These are phyloP conservation scores for Bagarius yarrelli DNA, from an alignment of 2,113 vertebrate genomes.

Conservation along the genomic window DNA sequence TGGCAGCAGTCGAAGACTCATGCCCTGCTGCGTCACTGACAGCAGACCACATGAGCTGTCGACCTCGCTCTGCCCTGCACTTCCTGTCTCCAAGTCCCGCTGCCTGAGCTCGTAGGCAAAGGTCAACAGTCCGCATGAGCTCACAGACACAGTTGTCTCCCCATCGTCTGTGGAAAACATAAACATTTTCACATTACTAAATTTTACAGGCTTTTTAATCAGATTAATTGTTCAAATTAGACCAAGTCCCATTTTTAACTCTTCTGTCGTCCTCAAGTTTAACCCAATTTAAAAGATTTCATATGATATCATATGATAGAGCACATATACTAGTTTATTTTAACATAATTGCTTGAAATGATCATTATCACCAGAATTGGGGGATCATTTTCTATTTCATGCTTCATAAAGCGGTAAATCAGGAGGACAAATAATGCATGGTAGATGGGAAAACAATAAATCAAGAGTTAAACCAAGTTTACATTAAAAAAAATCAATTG, in stretches of 20 bases:
- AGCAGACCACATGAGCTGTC: constrained; percentile 66
- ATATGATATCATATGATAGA: too few relatives aligned
- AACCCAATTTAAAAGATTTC: too few relatives aligned
- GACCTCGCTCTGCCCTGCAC: constrained; percentile 58
- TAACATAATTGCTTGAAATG: too few relatives aligned
- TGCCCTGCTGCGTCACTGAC: constrained; percentile 57
- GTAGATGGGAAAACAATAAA: too few relatives aligned
- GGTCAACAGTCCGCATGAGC: constrained; percentile 64
- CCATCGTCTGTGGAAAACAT: constrained; percentile 68
- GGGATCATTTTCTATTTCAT: too few relatives aligned
- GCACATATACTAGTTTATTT: too few relatives aligned
- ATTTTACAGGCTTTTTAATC: background rate
- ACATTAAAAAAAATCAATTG: background rate
- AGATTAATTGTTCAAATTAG: background rate
- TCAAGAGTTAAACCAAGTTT: background rate
- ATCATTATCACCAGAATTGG: too few relatives aligned
- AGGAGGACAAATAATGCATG: too few relatives aligned
- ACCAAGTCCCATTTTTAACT: background rate
- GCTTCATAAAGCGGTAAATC: too few relatives aligned
- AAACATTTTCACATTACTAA: constrained; percentile 22
- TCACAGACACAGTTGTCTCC: constrained; percentile 69
- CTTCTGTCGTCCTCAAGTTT: too few relatives aligned
- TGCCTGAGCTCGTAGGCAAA: constrained; percentile 76
- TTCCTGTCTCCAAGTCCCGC: constrained; percentile 54
- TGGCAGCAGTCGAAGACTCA: constrained; percentile 73